Conservation (phyloP, 2,888 invertebrate species). For the Pimpla rufipes region DNA sequence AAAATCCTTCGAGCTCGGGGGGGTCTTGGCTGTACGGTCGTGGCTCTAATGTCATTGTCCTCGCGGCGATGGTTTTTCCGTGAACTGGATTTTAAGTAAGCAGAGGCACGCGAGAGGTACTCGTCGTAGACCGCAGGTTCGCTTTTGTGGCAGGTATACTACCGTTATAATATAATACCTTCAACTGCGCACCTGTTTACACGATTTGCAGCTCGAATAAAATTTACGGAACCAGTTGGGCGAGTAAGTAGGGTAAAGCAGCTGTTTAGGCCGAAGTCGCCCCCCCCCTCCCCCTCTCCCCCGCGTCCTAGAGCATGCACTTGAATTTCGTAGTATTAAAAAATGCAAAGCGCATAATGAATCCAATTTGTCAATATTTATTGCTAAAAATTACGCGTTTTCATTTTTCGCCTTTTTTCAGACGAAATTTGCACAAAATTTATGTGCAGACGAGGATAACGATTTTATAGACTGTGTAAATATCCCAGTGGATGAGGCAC, state of each 20-base stretch:
- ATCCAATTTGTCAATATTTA: no score
- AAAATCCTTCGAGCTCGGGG: neutral
- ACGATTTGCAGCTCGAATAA: neutral
- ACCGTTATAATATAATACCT: neutral
- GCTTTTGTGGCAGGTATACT: constrained; percentile 27
- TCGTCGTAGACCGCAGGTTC: constrained; percentile 6
- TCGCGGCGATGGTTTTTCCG: constrained; percentile 42
- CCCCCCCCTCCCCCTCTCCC: no score
- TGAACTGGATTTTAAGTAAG: constrained; percentile 57
- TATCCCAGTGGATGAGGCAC: no score
- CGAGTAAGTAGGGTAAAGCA: no score
- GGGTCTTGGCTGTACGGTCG: constrained; percentile 3
- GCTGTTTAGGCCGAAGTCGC: no score
- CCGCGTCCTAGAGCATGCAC: no score
- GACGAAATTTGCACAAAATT: no score
- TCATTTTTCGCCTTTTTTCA: no score
- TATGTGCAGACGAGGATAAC: no score
- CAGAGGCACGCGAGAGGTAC: constrained; percentile 16
- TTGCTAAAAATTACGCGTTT: no score
- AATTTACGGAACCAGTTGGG: constrained; percentile 25
- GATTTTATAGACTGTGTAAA: no score
- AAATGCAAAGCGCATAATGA: no score
- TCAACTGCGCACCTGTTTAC: constrained; percentile 32
- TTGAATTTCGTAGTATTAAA: neutral
- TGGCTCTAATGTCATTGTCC: constrained; percentile 52